phyloP scores from a whole-genome alignment of 2,888 invertebrate genomes.

The Erebia palarica region DNA sequence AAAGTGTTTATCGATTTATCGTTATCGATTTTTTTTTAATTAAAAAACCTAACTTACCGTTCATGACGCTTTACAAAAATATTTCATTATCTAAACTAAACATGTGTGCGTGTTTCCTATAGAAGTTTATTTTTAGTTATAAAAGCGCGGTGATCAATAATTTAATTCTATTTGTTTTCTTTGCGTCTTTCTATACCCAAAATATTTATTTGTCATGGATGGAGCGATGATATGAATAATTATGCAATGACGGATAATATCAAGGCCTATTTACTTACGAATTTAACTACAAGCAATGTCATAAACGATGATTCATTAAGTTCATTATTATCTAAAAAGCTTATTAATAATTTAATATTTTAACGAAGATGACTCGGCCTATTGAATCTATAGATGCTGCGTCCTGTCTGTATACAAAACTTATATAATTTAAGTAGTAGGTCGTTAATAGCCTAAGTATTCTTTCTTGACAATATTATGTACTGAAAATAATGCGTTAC shows the following conservation, averaged over 20 bases:
- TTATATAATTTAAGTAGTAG: not conserved
- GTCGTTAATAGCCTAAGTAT: no score
- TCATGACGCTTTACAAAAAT: conserved; percentile 55
- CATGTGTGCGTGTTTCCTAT: conserved; percentile 72
- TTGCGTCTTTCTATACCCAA: conserved; percentile 39
- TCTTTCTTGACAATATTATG: not conserved
- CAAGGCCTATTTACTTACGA: conserved; percentile 26
- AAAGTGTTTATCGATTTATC: conserved; percentile 21
- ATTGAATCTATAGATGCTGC: not conserved
- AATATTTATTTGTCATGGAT: conserved; percentile 57
- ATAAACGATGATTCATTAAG: not conserved
- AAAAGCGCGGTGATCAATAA: conserved; percentile 38
- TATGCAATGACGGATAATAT: conserved; percentile 46
- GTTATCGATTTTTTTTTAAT: conserved; percentile 29
- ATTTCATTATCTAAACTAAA: conserved; percentile 52
- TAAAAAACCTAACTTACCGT: conserved; percentile 26
- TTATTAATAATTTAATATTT: conserved; percentile 1
- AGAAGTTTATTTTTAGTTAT: conserved; percentile 42
- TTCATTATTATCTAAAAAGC: not conserved
- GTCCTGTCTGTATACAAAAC: not conserved
- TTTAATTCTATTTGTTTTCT: conserved; percentile 29
- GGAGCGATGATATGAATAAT: conserved; percentile 72
- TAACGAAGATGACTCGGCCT: not conserved
- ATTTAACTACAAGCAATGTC: conserved; percentile 5
- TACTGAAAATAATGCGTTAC: not conserved